phyloP scores from a whole-genome alignment of 2,888 invertebrate species.

The Doris montereyensis region DNA sequence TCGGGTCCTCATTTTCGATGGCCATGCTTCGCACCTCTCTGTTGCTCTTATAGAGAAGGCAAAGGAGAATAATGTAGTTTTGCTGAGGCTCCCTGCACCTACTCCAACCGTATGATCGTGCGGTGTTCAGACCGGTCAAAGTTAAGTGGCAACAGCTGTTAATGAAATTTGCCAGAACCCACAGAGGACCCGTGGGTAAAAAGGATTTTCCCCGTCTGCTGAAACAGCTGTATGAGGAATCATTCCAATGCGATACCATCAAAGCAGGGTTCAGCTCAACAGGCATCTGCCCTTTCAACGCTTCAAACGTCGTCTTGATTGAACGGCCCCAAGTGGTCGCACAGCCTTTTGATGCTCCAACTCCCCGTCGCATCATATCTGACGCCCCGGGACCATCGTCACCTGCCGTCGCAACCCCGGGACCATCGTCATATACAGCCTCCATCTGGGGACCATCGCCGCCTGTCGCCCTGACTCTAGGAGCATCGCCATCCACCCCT shows the following conservation, averaged over 20 bases:
- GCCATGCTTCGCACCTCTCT: neutral
- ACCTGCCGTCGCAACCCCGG: too few relatives aligned
- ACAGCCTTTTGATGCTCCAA: neutral
- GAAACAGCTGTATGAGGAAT: neutral
- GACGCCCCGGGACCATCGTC: too few relatives aligned
- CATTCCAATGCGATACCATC: neutral
- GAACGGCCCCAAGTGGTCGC: neutral
- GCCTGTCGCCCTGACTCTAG: neutral
- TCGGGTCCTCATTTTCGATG: neutral
- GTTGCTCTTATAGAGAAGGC: conserved; percentile 36
- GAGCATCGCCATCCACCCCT: neutral
- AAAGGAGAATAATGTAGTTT: neutral
- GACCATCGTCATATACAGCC: too few relatives aligned
- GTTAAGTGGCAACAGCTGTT: neutral
- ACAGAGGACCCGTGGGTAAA: neutral
- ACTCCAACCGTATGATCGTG: conserved; percentile 7
- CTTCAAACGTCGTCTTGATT: neutral
- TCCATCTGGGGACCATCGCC: too few relatives aligned
- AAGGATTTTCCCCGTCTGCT: neutral
- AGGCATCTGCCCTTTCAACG: conserved; percentile 1
- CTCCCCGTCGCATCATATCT: too few relatives aligned
- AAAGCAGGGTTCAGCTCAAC: conserved; percentile 10
- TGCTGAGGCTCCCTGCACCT: neutral
- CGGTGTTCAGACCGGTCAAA: neutral
- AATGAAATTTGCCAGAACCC: neutral